phyloP scores from a whole-genome alignment of 1,140 invertebrate genomes.

The Platyura marginata region DNA sequence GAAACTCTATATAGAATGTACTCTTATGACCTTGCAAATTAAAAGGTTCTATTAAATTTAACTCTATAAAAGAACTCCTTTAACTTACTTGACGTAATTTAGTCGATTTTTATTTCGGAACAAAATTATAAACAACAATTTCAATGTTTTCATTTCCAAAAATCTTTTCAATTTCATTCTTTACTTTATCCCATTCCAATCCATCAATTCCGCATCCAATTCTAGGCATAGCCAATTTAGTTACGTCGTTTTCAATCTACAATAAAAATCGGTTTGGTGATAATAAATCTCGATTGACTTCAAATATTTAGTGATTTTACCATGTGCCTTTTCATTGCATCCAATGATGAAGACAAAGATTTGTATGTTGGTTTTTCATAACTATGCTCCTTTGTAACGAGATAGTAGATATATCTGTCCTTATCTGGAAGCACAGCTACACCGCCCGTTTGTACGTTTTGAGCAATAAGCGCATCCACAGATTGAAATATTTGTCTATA shows the following conservation, averaged over 20 bases:
- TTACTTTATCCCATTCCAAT: constrained; percentile 36
- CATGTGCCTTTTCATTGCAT: constrained; percentile 25
- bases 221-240: constrained; percentile 34
- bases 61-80: too few species aligned
- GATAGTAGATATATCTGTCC: constrained; percentile 34
- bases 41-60: too few species aligned
- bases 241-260: constrained; percentile 23
- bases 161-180: constrained; percentile 26
- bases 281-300: constrained; percentile 8
- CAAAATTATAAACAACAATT: constrained; percentile 30
- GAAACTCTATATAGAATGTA: too few species aligned
- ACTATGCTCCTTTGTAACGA: constrained; percentile 27
- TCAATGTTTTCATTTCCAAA: constrained; percentile 28
- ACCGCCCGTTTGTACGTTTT: constrained; percentile 26
- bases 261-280: constrained; percentile 10
- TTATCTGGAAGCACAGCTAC: constrained; percentile 30
- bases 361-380: constrained; percentile 27
- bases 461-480: constrained; percentile 16
- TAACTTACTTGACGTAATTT: too few species aligned
- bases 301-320: constrained; percentile 5
- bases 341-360: constrained; percentile 23
- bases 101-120: too few species aligned
- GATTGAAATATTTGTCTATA: constrained; percentile 25
- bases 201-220: constrained; percentile 45
- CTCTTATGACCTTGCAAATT: too few species aligned